Conservation (phyloP, 1,140 invertebrate species). For the Macrobrachium rosenbergii region DNA sequence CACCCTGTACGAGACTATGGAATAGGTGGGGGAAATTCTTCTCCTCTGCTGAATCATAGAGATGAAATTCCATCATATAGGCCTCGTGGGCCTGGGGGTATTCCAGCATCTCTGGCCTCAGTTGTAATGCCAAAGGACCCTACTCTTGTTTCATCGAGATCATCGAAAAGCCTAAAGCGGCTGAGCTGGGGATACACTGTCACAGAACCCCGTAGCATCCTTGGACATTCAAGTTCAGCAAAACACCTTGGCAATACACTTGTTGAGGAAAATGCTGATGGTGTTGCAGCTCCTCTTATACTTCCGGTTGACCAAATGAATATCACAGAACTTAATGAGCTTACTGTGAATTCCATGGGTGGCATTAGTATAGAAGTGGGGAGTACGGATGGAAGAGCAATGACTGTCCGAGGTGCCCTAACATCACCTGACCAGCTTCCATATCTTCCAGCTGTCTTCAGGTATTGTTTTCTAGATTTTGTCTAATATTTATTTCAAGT, state of each 20-base stretch:
- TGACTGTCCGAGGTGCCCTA: slow-evolving; percentile 36
- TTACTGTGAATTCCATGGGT: slow-evolving; percentile 40
- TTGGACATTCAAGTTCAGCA: not conserved
- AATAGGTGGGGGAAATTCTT: slow-evolving; percentile 17
- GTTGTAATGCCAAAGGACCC: slow-evolving; percentile 13
- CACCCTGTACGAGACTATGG: slow-evolving; percentile 30
- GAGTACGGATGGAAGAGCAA: slow-evolving; percentile 42
- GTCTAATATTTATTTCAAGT: not conserved
- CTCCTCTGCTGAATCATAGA: not conserved
- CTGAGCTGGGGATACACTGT: not conserved
- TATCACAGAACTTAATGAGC: slow-evolving; percentile 30
- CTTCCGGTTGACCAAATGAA: slow-evolving; percentile 12
- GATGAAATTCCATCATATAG: not conserved
- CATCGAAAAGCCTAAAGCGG: not conserved
- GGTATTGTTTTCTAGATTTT: slow-evolving; percentile 6
- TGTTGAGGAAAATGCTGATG: too few species aligned
- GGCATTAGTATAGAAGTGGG: slow-evolving; percentile 45
- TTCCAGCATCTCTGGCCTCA: slow-evolving; percentile 21
- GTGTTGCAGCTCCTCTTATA: not conserved
- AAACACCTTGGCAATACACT: not conserved
- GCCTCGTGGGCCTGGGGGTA: too few species aligned
- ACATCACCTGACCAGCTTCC: slow-evolving; percentile 41
- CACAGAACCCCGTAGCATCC: not conserved
- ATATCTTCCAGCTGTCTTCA: slow-evolving; percentile 21
- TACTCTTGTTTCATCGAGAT: not conserved